Evolutionary conservation across 2,888 invertebrate species (phyloP).

Genomic region (Linnaemya vulpina): DNA sequence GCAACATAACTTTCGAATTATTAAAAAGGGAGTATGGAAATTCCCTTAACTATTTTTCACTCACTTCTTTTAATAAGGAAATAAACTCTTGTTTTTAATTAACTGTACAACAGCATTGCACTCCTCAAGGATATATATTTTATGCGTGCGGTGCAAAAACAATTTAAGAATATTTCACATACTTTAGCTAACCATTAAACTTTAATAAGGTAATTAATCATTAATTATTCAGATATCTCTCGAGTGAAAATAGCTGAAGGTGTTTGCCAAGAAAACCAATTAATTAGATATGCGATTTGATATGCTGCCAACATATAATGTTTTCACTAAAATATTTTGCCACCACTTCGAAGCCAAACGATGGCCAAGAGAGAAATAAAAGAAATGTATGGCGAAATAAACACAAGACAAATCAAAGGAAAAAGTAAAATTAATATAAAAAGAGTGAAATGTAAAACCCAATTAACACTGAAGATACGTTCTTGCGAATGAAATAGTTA

Average conservation of each 20-base stretch:
- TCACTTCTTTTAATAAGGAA: background rate
- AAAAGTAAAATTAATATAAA: background rate
- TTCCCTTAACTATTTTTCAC: background rate
- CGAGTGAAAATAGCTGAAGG: conserved; percentile 73
- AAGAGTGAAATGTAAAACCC: background rate
- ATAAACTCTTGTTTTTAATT: conserved; percentile 11
- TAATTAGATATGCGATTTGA: conserved; percentile 70
- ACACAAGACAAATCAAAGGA: background rate
- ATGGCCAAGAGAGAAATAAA: conserved; percentile 11
- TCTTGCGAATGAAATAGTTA: no score
- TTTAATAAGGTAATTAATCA: conserved; percentile 78
- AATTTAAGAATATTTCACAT: conserved; percentile 6
- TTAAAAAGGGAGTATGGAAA: background rate
- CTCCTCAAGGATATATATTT: conserved; percentile 29
- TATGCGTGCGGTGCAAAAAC: background rate
- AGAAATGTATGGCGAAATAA: background rate
- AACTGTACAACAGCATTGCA: conserved; percentile 8
- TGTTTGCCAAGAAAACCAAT: conserved; percentile 74
- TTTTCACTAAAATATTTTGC: conserved; percentile 45
- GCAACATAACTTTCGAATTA: background rate
- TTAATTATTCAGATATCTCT: conserved; percentile 75
- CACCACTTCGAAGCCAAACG: background rate
- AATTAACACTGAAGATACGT: background rate
- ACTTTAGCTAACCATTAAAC: conserved; percentile 75
- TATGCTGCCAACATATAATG: conserved; percentile 66